Conservation (phyloP, 2,797 vertebrate genomes). For the Helarctos malayanus region DNA sequence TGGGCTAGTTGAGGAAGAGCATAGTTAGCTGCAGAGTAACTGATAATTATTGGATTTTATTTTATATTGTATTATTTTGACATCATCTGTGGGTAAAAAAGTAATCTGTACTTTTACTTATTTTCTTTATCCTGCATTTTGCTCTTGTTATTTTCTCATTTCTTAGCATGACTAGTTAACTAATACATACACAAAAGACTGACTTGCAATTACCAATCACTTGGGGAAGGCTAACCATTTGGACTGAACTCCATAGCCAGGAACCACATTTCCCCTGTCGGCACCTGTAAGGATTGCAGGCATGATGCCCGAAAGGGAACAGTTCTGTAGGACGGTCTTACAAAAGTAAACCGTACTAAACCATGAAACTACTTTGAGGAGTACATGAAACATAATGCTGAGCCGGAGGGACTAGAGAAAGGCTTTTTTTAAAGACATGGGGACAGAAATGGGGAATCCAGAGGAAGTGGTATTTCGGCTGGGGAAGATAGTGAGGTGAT, state of each 20-base stretch:
- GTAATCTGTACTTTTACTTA: neutral
- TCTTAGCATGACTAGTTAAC: neutral
- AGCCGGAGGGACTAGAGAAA: slow-evolving; percentile 1
- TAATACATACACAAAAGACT: neutral
- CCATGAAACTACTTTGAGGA: neutral
- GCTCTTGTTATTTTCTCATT: neutral
- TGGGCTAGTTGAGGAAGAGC: neutral
- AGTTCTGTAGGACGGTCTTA: neutral
- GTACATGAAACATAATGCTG: slow-evolving; percentile 18
- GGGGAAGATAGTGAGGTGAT: neutral
- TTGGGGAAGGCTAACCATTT: neutral
- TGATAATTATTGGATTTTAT: slow-evolving; percentile 18
- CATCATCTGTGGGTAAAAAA: neutral
- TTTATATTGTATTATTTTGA: slow-evolving; percentile 12
- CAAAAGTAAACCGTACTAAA: slow-evolving; percentile 38
- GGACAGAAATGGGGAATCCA: slow-evolving; percentile 64
- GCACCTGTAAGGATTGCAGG: neutral
- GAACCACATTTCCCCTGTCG: neutral
- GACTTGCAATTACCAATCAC: neutral
- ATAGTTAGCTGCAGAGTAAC: neutral
- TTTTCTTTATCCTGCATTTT: slow-evolving; percentile 47
- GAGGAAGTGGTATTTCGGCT: slow-evolving; percentile 45
- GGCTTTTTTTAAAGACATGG: slow-evolving; percentile 45
- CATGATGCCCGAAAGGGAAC: neutral
- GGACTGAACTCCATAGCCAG: neutral